Conservation (phyloP, 1,140 invertebrate genomes). For the Magallana angulata region DNA sequence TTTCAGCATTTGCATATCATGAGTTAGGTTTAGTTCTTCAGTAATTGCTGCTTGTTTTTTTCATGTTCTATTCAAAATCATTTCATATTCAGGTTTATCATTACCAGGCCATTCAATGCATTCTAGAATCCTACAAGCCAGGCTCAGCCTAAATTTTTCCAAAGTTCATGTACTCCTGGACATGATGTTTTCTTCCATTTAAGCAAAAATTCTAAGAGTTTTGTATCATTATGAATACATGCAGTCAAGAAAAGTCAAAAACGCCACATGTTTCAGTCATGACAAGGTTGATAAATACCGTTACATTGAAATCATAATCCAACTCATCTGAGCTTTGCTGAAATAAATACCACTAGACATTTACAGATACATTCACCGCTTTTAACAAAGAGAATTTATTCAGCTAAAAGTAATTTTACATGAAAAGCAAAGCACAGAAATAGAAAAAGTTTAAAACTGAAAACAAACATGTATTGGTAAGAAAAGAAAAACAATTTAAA, state of each 20-base stretch:
- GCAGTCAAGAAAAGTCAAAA: constrained; percentile 13
- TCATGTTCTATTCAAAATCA: too few relatives aligned
- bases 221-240: background rate
- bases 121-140: constrained; percentile 10
- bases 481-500: background rate
- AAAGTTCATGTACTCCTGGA: background rate
- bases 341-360: constrained; percentile 28
- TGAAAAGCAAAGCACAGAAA: background rate
- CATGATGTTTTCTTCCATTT: background rate
- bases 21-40: too few relatives aligned
- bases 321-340: constrained; percentile 29
- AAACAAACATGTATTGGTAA: background rate
- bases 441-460: background rate
- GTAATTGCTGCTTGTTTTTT: too few relatives aligned
- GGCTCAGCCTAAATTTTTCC: background rate
- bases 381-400: background rate
- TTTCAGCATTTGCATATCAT: too few relatives aligned
- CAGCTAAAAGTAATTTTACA: background rate
- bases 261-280: constrained; percentile 32
- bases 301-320: constrained; percentile 33
- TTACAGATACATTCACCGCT: background rate
- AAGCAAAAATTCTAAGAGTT: background rate
- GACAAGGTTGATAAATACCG: constrained; percentile 33
- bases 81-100: too few relatives aligned
- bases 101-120: background rate